Conservation (phyloP, 2,797 vertebrate genomes). For the Okamejei kenojei region DNA sequence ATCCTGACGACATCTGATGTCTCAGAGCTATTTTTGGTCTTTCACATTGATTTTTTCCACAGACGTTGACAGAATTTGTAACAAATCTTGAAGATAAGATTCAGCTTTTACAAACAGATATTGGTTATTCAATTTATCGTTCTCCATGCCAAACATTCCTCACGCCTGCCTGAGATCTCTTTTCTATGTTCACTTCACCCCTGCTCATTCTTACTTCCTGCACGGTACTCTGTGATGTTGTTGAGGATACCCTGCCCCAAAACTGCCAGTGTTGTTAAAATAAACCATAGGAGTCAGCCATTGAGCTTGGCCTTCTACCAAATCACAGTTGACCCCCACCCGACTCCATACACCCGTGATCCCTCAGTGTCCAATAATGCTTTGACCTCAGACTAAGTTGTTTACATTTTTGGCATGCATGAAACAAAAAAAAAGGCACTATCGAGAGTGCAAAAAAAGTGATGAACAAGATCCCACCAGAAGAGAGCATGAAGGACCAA, state of each 20-base stretch:
- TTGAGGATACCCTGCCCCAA: too few species aligned
- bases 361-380: too few species aligned
- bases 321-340: too few species aligned
- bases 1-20: background rate
- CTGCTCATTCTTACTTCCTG: too few species aligned
- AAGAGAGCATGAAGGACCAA: background rate
- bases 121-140: background rate
- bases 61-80: background rate
- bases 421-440: background rate
- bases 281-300: too few species aligned
- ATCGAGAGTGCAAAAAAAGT: background rate
- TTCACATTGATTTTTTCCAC: slow-evolving; percentile 22
- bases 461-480: background rate
- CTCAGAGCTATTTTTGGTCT: background rate
- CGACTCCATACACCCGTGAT: too few species aligned
- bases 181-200: background rate
- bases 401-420: background rate
- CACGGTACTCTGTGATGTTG: too few species aligned
- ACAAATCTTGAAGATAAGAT: background rate
- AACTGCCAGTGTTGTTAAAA: too few species aligned
- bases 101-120: background rate
- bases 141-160: background rate
- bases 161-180: background rate
- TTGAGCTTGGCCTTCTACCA: too few species aligned
- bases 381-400: too few species aligned